Conservation (phyloP, 2,797 vertebrate genomes). For the Darevskia nairensis region DNA sequence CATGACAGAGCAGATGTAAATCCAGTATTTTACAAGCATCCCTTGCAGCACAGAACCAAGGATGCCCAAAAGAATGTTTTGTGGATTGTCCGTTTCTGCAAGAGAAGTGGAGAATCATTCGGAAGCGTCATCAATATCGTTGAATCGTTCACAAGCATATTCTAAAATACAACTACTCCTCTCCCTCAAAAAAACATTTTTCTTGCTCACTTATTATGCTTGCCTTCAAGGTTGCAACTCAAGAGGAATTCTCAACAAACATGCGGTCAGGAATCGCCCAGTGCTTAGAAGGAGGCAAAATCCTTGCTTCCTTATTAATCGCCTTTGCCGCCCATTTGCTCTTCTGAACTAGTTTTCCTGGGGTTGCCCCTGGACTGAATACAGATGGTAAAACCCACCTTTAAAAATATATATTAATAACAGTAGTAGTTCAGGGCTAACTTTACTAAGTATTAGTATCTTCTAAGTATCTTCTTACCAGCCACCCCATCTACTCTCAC, state of each 20-base stretch:
- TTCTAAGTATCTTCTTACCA: slow-evolving; percentile 14
- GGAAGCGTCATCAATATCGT: background rate
- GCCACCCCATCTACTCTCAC: slow-evolving; percentile 50
- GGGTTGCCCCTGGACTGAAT: background rate
- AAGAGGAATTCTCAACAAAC: no score
- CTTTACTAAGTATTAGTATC: background rate
- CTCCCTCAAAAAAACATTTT: background rate
- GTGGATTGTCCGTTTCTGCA: slow-evolving; percentile 68
- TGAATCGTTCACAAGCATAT: fast-evolving
- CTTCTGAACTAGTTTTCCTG: background rate
- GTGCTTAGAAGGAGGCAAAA: background rate
- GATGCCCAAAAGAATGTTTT: slow-evolving; percentile 69
- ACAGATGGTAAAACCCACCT: background rate
- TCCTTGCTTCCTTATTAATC: background rate
- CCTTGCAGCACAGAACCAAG: slow-evolving; percentile 77
- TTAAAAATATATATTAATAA: background rate
- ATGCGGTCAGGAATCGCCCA: no score
- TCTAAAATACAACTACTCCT: background rate
- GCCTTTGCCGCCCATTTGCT: background rate
- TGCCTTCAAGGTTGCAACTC: background rate
- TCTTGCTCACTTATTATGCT: background rate
- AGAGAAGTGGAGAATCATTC: slow-evolving; percentile 46
- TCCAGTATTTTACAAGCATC: slow-evolving; percentile 81
- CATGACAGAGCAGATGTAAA: slow-evolving; percentile 82
- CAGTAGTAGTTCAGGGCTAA: background rate